A percentile compares a stretch with the other conserved stretches of the same genome.
phyloP scores from a whole-genome alignment of 2,888 invertebrate genomes.

The Drosophila falleni region DNA sequence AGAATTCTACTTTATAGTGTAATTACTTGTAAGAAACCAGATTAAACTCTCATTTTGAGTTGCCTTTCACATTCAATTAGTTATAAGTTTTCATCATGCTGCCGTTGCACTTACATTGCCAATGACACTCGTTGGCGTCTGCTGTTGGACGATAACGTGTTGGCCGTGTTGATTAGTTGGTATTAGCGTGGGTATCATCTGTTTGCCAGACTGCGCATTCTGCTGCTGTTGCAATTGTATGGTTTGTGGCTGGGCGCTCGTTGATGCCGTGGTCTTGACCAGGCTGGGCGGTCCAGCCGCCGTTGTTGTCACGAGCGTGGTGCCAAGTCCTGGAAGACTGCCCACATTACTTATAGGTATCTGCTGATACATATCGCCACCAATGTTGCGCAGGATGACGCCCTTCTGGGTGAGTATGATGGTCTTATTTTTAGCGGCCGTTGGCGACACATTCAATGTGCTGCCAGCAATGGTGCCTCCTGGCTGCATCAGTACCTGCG shows the following conservation, averaged over 20 bases:
- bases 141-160: slow-evolving; percentile 83
- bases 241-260: slow-evolving; percentile 73
- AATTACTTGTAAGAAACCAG: neutral
- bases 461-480: slow-evolving; percentile 64
- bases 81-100: neutral
- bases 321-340: slow-evolving; percentile 77
- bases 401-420: slow-evolving; percentile 85
- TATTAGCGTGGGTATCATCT: slow-evolving; percentile 84
- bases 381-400: slow-evolving; percentile 84
- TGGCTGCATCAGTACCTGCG: slow-evolving; percentile 84
- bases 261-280: slow-evolving; percentile 82
- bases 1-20: no score
- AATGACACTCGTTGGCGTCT: slow-evolving; percentile 81
- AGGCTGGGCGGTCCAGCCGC: slow-evolving; percentile 84
- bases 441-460: slow-evolving; percentile 73
- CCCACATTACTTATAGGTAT: slow-evolving; percentile 85
- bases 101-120: slow-evolving; percentile 79
- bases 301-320: slow-evolving; percentile 83
- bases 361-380: slow-evolving; percentile 85
- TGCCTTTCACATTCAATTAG: neutral
- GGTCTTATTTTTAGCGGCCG: slow-evolving; percentile 83
- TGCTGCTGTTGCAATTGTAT: slow-evolving; percentile 77
- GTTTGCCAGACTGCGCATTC: slow-evolving; percentile 73
- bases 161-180: slow-evolving; percentile 83
- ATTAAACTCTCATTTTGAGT: neutral